Conservation (phyloP, 2,888 invertebrate genomes). For the Oxytorus armatus region DNA sequence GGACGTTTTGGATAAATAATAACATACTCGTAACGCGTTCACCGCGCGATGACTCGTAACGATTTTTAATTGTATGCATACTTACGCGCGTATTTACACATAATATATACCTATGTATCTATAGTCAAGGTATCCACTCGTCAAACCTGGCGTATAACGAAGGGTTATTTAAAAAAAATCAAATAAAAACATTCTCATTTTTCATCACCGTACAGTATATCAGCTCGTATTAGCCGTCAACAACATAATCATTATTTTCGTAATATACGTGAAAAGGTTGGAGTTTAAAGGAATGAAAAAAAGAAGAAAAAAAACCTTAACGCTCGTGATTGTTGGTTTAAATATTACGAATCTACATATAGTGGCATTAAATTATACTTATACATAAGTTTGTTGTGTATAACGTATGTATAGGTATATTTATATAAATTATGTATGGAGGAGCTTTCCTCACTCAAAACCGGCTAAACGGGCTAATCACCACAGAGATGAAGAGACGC, state of each 20-base stretch:
- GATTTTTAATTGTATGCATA: slow-evolving; percentile 62
- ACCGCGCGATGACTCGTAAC: slow-evolving; percentile 47
- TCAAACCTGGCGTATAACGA: slow-evolving; percentile 54
- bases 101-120: not conserved
- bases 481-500: slow-evolving; percentile 68
- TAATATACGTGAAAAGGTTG: slow-evolving; percentile 27
- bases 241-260: slow-evolving; percentile 54
- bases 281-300: no score
- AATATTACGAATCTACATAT: slow-evolving; percentile 57
- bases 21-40: slow-evolving; percentile 55
- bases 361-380: slow-evolving; percentile 50
- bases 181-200: slow-evolving; percentile 38
- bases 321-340: slow-evolving; percentile 30
- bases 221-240: slow-evolving; percentile 42
- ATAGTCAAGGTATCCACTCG: slow-evolving; percentile 25
- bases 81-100: not conserved
- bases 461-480: slow-evolving; percentile 73
- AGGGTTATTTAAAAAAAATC: slow-evolving; percentile 17
- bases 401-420: slow-evolving; percentile 3
- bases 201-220: slow-evolving; percentile 33
- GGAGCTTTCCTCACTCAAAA: slow-evolving; percentile 65
- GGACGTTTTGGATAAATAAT: slow-evolving; percentile 45
- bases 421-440: not conserved
- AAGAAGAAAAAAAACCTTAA: slow-evolving; percentile 11
- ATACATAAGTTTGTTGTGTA: not conserved